Percentiles rank a stretch among this genome's conserved stretches.
Conservation (phyloP, 2,113 vertebrate genomes). For the Sebastes fasciatus region DNA sequence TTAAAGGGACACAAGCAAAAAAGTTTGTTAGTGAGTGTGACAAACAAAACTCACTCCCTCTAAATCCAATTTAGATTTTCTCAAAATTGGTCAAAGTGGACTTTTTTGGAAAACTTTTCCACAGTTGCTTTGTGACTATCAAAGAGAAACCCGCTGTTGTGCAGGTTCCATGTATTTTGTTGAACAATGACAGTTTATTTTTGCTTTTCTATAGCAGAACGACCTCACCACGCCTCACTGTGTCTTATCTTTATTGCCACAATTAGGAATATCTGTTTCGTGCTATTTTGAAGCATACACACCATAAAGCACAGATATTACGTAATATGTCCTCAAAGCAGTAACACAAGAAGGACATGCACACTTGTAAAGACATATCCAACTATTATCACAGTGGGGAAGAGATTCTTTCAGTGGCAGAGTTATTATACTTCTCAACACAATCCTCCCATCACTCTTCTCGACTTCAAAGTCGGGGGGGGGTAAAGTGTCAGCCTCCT, state of each 20-base stretch:
- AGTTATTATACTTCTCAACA: constrained; percentile 4
- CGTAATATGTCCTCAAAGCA: constrained; percentile 48
- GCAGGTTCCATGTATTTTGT: constrained; percentile 2
- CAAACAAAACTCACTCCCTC: background rate
- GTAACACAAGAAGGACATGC: constrained; percentile 42
- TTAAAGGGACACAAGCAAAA: background rate
- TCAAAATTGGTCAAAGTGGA: background rate
- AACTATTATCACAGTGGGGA: constrained; percentile 35
- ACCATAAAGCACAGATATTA: constrained; percentile 57
- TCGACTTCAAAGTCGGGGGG: constrained; percentile 20
- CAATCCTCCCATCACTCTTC: background rate
- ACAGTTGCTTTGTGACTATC: background rate
- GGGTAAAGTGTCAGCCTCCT: background rate
- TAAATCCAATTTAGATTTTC: background rate
- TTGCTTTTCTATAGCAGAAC: constrained; percentile 1
- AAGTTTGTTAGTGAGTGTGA: too few species aligned
- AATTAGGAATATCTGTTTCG: constrained; percentile 53
- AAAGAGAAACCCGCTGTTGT: background rate
- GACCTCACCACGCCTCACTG: background rate
- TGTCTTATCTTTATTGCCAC: constrained; percentile 68
- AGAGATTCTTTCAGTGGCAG: constrained; percentile 4
- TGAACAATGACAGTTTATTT: background rate
- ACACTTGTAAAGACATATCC: constrained; percentile 37
- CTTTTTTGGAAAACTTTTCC: background rate
- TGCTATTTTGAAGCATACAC: constrained; percentile 25